Base-by-base conservation (phyloP, 23 tunicate genomes). In the Corella eumyota region DNA sequence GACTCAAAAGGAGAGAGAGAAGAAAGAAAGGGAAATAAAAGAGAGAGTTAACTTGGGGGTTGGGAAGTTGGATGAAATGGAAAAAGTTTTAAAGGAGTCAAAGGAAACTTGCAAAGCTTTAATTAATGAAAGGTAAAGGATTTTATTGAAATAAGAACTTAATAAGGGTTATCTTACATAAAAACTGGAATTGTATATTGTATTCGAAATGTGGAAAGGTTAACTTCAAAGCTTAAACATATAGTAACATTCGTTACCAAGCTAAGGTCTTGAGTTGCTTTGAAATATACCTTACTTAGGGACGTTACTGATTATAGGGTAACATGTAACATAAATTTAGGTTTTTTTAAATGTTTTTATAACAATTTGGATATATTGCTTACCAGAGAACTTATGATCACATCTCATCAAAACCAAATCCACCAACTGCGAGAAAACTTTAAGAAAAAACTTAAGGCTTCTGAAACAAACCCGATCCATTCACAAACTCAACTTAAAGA, bases 381-480 rank as follows among this genome's bases (percentile, higher is more conserved):
- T 5, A 51, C 3, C 48, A 80, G 90, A 55, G 69, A 59, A 34
- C 50, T 67, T n/a, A 84, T 84, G 94, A 61, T 74, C 25, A 56
- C 48, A 20, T 75, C 94, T 4, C 94, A 84, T 63, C 94, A 84
- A 63, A 61, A 84, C 46, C 94, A 84, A 62, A 84, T 84, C 17
- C 45, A 68, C 34, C 94, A 84, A 37, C 67, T 84, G 0, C 73
- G 81, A 31, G 78, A 75, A 25, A 84, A 60, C 45, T 84, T 84
- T 49, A 68, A 63, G 53, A 65, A 62, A 47, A 84, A 67, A 69
- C 63, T 84, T 1, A 63, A 69, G 26, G 75, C 64, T 24, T 54
- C 76, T 22, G 69, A 70, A 6, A 74, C 78, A 3, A 31, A 34
- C 33, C 75, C 94, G 34, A 28, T 32, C 13, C 58, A 58, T 28